These are phyloP conservation scores for Phoxinus phoxinus DNA, from an alignment of 2,113 vertebrate genomes.

Conservation along the genomic window DNA sequence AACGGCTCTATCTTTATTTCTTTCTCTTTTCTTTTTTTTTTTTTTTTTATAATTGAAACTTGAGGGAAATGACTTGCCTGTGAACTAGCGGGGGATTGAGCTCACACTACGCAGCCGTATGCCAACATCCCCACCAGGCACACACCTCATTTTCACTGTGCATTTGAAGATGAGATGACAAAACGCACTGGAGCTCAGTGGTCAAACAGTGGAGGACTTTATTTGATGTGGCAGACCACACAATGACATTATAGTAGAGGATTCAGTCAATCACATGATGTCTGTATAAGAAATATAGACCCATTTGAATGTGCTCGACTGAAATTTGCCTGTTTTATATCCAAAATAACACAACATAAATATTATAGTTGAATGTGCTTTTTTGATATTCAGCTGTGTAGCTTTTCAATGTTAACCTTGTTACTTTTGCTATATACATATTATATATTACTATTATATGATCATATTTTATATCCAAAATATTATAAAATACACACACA, in stretches of 20 bases:
- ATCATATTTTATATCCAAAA: neutral
- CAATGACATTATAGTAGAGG: neutral
- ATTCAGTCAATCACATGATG: neutral
- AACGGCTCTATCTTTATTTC: neutral
- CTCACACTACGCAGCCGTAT: conserved; percentile 1
- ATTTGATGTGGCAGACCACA: conserved; percentile 11
- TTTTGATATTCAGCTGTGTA: neutral
- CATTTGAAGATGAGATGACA: conserved; percentile 33
- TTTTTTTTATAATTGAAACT: neutral
- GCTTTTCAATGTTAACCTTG: neutral
- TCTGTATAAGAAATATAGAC: neutral
- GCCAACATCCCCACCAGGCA: conserved; percentile 19
- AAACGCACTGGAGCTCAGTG: neutral
- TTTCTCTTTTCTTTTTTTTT: neutral
- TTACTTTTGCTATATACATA: neutral
- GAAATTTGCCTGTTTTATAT: neutral
- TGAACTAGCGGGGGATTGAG: neutral
- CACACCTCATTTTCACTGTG: conserved; percentile 19
- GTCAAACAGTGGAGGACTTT: conserved; percentile 13
- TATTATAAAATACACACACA: neutral
- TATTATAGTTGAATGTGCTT: neutral
- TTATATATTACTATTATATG: neutral
- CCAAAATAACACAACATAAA: neutral
- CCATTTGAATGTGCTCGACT: neutral
- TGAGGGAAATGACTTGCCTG: conserved; percentile 1